These are phyloP conservation scores for Homalodisca vitripennis DNA, from an alignment of 1,140 invertebrate genomes.

Conservation along the genomic window DNA sequence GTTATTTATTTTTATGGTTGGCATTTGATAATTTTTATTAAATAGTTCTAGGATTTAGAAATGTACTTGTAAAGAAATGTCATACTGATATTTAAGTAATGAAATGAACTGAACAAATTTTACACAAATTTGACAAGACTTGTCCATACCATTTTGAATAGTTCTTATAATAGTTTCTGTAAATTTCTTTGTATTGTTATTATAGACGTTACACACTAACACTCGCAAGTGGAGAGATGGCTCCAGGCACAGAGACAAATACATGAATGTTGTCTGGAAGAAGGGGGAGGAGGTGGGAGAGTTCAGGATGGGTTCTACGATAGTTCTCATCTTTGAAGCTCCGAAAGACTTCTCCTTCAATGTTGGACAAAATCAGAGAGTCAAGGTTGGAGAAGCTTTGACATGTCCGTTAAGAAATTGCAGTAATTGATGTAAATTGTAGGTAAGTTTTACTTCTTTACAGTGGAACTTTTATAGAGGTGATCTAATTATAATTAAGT, in stretches of 20 bases:
- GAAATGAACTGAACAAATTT: too few species aligned
- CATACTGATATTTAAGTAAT: too few species aligned
- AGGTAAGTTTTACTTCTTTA: not conserved
- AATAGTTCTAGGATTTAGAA: too few species aligned
- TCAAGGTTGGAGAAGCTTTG: slow-evolving; percentile 39
- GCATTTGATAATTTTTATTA: too few species aligned
- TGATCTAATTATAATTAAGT: too few species aligned
- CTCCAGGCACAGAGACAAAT: slow-evolving; percentile 47
- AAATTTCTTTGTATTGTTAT: too few species aligned
- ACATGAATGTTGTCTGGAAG: slow-evolving; percentile 52
- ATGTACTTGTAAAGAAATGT: too few species aligned
- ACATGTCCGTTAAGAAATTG: not conserved
- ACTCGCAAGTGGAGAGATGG: slow-evolving; percentile 56
- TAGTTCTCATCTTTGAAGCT: slow-evolving; percentile 97
- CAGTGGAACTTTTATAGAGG: too few species aligned
- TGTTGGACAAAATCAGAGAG: slow-evolving; percentile 33
- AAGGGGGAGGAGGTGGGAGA: slow-evolving; percentile 94
- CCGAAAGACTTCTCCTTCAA: slow-evolving; percentile 72
- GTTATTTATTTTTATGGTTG: too few species aligned
- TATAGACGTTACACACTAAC: slow-evolving; percentile 71
- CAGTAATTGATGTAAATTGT: not conserved
- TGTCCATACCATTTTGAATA: too few species aligned
- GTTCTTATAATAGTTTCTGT: too few species aligned
- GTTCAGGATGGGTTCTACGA: slow-evolving; percentile 97
- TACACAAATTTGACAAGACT: too few species aligned